These are phyloP conservation scores for Clusia tigrina DNA, from an alignment of 2,888 invertebrate species.

Conservation along the genomic window DNA sequence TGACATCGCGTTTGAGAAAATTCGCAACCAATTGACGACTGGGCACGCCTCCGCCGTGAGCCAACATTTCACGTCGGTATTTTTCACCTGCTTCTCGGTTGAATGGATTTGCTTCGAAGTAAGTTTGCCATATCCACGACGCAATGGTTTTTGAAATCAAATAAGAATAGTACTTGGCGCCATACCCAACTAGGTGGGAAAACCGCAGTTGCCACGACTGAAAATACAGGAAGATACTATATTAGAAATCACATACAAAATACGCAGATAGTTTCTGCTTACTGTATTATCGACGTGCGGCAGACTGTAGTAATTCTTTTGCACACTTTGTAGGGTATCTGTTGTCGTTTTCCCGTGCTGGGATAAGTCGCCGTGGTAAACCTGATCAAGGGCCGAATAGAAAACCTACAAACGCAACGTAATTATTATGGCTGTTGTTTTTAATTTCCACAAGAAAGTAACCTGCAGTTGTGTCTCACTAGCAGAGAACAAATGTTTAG, in stretches of 20 bases:
- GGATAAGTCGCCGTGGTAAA: slow-evolving; percentile 73
- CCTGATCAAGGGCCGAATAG: slow-evolving; percentile 91
- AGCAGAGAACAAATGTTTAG: slow-evolving; percentile 87
- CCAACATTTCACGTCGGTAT: slow-evolving; percentile 79
- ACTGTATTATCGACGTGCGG: slow-evolving; percentile 89
- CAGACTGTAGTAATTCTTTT: slow-evolving; percentile 83
- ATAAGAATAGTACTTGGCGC: slow-evolving; percentile 98
- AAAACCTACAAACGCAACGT: slow-evolving; percentile 70
- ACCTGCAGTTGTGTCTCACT: slow-evolving; percentile 88
- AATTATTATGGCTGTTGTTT: background rate
- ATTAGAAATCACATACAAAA: slow-evolving; percentile 1
- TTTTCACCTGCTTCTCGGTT: slow-evolving; percentile 79
- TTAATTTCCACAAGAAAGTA: background rate
- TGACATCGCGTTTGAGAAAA: slow-evolving; percentile 79
- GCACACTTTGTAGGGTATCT: slow-evolving; percentile 77
- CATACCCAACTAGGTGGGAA: slow-evolving; percentile 96
- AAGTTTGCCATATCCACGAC: slow-evolving; percentile 89
- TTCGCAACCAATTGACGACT: slow-evolving; percentile 80
- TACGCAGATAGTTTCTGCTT: slow-evolving; percentile 50
- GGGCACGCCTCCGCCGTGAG: slow-evolving; percentile 88
- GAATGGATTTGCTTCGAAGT: slow-evolving; percentile 82
- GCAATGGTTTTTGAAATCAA: slow-evolving; percentile 93
- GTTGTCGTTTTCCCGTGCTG: slow-evolving; percentile 68
- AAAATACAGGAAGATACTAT: slow-evolving; percentile 23
- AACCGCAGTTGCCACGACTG: slow-evolving; percentile 96